These are phyloP conservation scores for Heterochromis multidens DNA, from an alignment of 2,113 vertebrate species.

Conservation along the genomic window DNA sequence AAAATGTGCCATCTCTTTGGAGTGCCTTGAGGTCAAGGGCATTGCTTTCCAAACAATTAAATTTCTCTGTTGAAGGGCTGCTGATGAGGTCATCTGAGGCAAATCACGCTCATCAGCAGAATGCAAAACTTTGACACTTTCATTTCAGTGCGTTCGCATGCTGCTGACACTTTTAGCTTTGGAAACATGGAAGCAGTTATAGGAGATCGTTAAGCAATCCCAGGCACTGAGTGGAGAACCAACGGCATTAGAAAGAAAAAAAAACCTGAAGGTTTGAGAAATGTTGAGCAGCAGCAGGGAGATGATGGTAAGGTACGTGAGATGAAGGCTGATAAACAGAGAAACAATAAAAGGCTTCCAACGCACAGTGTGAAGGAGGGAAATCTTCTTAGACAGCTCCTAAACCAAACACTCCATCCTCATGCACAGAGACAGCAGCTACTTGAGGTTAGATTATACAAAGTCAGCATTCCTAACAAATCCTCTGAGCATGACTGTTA, in stretches of 20 bases:
- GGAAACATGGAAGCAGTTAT: background rate
- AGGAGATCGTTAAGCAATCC: background rate
- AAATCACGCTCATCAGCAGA: constrained; percentile 32
- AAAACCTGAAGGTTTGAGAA: background rate
- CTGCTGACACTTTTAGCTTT: constrained; percentile 15
- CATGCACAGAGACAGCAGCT: background rate
- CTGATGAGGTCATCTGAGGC: constrained; percentile 33
- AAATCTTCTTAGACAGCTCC: background rate
- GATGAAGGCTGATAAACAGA: constrained; percentile 3
- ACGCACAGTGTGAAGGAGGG: background rate
- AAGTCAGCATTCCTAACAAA: constrained; percentile 52
- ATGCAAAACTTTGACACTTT: constrained; percentile 46
- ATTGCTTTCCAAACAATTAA: constrained; percentile 1
- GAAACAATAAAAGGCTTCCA: background rate
- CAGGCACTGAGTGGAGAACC: background rate
- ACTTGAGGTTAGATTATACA: constrained; percentile 19
- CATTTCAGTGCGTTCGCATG: constrained; percentile 26
- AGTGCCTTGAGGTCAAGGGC: background rate
- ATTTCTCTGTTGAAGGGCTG: background rate
- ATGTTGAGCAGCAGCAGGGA: background rate
- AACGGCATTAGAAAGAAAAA: background rate
- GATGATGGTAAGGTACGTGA: background rate
- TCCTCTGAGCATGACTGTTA: constrained; percentile 39
- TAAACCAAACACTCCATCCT: constrained; percentile 2
- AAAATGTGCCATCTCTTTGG: background rate